These are phyloP conservation scores for Dynastes grantii DNA, from an alignment of 2,888 invertebrate genomes.

Conservation along the genomic window DNA sequence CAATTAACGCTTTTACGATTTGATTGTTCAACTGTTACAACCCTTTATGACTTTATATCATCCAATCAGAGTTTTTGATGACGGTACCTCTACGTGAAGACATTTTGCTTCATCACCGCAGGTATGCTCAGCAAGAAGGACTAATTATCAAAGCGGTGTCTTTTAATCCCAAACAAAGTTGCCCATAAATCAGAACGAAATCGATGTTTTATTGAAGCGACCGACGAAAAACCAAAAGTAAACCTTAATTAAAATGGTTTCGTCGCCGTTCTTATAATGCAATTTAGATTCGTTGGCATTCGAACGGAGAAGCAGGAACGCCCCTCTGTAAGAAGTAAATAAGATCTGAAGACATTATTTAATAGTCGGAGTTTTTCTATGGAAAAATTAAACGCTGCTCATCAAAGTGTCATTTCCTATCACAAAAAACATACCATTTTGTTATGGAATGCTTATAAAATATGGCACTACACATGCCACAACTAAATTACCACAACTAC, in stretches of 20 bases:
- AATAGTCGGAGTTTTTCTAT: conserved; percentile 26
- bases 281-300: conserved; percentile 21
- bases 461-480: background rate
- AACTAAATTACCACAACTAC: background rate
- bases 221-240: conserved; percentile 16
- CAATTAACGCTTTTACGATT: conserved; percentile 26
- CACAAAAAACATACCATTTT: background rate
- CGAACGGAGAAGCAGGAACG: background rate
- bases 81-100: conserved; percentile 19
- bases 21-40: conserved; percentile 12
- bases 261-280: conserved; percentile 11
- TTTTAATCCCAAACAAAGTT: conserved; percentile 21
- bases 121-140: background rate
- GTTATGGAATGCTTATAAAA: background rate
- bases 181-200: conserved; percentile 34
- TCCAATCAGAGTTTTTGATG: background rate
- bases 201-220: conserved; percentile 34
- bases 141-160: conserved; percentile 39
- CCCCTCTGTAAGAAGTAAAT: conserved; percentile 8
- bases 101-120: conserved; percentile 19
- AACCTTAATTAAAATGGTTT: conserved; percentile 39
- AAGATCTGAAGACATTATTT: conserved; percentile 14
- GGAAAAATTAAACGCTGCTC: background rate
- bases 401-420: background rate
- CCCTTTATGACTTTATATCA: conserved; percentile 40